Conservation (phyloP, 2,113 vertebrate species). For the Leiothrix lutea region DNA sequence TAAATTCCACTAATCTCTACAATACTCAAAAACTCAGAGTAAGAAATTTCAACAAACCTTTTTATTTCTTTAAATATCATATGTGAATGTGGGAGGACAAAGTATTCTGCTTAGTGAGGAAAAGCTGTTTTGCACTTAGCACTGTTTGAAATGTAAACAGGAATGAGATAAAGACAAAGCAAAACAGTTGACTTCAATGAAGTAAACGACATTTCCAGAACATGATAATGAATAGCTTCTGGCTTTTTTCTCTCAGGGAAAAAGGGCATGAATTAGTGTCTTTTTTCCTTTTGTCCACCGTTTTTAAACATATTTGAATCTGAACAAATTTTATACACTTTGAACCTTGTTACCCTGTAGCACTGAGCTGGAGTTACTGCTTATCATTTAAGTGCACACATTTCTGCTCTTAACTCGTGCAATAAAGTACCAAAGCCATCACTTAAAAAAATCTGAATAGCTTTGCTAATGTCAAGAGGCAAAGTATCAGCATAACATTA, state of each 20-base stretch:
- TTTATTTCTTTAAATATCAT: neutral
- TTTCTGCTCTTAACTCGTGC: neutral
- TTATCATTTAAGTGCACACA: neutral
- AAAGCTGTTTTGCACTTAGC: constrained; percentile 12
- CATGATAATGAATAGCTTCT: neutral
- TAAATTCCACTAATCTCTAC: neutral
- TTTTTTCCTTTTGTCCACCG: neutral
- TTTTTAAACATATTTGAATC: neutral
- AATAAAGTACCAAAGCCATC: neutral
- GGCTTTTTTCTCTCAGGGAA: neutral
- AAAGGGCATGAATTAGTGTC: neutral
- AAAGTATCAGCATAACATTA: neutral
- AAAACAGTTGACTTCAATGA: constrained; percentile 27
- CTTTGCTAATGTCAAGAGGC: neutral
- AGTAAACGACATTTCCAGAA: neutral
- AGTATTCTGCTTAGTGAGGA: neutral
- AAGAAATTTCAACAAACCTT: neutral
- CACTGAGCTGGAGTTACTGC: neutral
- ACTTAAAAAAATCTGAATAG: neutral
- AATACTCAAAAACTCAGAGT: neutral
- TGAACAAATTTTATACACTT: neutral
- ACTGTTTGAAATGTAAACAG: constrained; percentile 52
- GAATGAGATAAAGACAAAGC: constrained; percentile 47
- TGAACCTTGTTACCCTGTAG: neutral
- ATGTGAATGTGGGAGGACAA: neutral